These are phyloP conservation scores for Liolophura sinensis DNA, from an alignment of 1,140 invertebrate genomes.

Conservation along the genomic window DNA sequence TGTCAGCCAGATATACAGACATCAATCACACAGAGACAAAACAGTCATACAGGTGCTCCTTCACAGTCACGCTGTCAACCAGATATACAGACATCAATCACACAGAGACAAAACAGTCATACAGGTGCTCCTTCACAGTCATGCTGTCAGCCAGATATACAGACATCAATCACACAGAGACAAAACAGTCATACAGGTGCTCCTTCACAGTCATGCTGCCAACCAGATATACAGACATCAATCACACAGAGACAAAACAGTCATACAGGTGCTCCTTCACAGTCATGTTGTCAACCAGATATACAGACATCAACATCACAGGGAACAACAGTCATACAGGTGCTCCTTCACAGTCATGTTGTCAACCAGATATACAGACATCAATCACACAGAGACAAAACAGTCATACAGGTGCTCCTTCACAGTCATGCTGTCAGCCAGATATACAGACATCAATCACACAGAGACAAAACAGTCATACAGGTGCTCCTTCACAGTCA, in stretches of 20 bases:
- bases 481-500: conserved; percentile 60
- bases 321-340: conserved; percentile 56
- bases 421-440: conserved; percentile 54
- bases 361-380: conserved; percentile 10
- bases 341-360: conserved; percentile 60
- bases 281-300: conserved; percentile 48
- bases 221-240: conserved; percentile 4
- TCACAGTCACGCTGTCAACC: conserved; percentile 54
- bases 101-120: no score
- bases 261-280: conserved; percentile 57
- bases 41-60: conserved; percentile 59
- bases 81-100: conserved; percentile 2
- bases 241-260: no score
- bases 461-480: no score
- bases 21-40: no score
- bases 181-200: conserved; percentile 58
- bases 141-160: conserved; percentile 38
- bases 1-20: conserved; percentile 20
- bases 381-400: no score
- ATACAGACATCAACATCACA: background rate
- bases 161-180: background rate
- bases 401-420: conserved; percentile 57
- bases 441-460: background rate
- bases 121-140: conserved; percentile 58
- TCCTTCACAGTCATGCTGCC: conserved; percentile 58